Evolutionary conservation across 1,140 invertebrate species (phyloP).

Genomic region (Zophobas atratus): DNA sequence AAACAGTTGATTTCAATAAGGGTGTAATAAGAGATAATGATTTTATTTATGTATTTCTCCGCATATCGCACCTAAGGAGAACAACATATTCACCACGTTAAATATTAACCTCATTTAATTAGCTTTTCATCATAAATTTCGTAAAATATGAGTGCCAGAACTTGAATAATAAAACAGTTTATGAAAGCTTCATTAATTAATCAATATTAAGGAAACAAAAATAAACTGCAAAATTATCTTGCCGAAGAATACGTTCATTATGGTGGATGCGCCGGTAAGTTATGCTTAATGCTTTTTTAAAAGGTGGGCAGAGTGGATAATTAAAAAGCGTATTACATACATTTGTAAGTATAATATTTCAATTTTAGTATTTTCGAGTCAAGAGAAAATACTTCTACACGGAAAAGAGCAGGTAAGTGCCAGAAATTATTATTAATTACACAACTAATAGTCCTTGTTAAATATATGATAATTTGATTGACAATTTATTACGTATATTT

Average conservation of each 20-base stretch:
- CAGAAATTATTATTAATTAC: slow-evolving; percentile 1
- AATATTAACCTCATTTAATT: not conserved
- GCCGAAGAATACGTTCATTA: not conserved
- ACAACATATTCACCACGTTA: not conserved
- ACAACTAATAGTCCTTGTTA: not conserved
- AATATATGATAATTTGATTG: too few species aligned
- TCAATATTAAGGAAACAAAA: not conserved
- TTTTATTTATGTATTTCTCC: too few species aligned
- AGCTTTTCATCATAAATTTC: not conserved
- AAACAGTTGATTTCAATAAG: not conserved
- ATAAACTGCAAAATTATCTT: not conserved
- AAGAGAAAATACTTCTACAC: not conserved
- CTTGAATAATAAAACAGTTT: not conserved
- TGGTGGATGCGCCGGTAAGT: slow-evolving; percentile 13
- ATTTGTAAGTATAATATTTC: not conserved
- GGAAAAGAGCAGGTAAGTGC: not conserved
- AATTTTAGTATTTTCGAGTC: not conserved
- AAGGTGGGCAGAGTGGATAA: not conserved
- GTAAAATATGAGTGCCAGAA: not conserved
- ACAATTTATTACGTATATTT: too few species aligned
- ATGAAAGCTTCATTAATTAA: slow-evolving; percentile 1
- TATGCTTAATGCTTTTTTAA: slow-evolving; percentile 1
- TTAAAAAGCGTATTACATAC: not conserved
- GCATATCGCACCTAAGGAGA: too few species aligned
- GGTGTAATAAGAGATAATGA: not conserved